Conservation (phyloP, 2,797 vertebrate species). For the Sebastes hopkinsi region DNA sequence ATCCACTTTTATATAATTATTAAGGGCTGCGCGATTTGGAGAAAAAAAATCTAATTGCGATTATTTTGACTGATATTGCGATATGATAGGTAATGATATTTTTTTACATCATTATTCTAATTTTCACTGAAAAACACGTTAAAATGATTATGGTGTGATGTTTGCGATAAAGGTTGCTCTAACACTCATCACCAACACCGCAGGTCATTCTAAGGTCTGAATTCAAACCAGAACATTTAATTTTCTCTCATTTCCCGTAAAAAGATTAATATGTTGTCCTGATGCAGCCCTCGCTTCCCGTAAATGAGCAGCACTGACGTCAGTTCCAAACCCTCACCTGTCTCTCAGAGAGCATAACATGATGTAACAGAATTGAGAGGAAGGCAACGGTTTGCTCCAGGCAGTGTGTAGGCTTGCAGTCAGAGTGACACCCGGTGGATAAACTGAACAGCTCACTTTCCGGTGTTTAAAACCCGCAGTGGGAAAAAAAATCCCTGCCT, state of each 20-base stretch:
- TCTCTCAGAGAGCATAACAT: not conserved
- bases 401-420: slow-evolving; percentile 1
- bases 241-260: not conserved
- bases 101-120: too few relatives aligned
- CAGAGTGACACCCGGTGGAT: slow-evolving; percentile 74
- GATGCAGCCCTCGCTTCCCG: not conserved
- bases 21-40: too few relatives aligned
- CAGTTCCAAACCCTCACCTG: slow-evolving; percentile 29
- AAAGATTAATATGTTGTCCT: not conserved
- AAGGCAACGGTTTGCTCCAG: not conserved
- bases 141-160: too few relatives aligned
- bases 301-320: slow-evolving; percentile 27
- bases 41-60: too few relatives aligned
- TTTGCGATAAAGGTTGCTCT: not conserved
- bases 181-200: not conserved
- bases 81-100: too few relatives aligned
- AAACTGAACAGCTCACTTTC: slow-evolving; percentile 37
- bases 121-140: too few relatives aligned
- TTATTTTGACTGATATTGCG: too few relatives aligned
- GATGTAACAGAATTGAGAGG: not conserved
- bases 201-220: not conserved
- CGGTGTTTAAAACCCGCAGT: not conserved
- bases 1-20: not conserved
- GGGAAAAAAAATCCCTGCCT: not conserved
- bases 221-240: not conserved